Evolutionary conservation across 2,888 invertebrate genomes (phyloP), one percentile per base, ranked within the genome.

Genomic region (Ectropis crepuscularia): DNA sequence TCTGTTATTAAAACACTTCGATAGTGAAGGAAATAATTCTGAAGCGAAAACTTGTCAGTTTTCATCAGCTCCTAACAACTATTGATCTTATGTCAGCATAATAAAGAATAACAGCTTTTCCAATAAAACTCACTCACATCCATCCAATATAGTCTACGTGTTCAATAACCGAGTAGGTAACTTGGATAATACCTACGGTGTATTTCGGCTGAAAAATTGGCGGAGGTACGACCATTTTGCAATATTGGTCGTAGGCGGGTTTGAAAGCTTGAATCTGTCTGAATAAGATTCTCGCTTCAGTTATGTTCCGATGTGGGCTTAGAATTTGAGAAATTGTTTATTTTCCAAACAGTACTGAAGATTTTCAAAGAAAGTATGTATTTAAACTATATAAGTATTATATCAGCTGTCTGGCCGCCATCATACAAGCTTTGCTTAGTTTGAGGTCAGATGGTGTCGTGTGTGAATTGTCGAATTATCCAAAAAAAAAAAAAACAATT

Each of bases 171-270:
- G 62, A 53, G 63, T n/a, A n/a, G n/a, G n/a, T 61, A 53, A 58
- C 61, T 63, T 63, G 58, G 63, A 63, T 63, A 65, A 61, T 63
- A 63, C 64, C 65, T 45, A n/a, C 12, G 11, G 11, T 45, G 45
- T 16, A 16, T 45, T 16, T 16, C 47, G 11, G 12, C 47, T 5
- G 11, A 47, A 47, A 45, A 47, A 47, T 4, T 28, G 54, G 39
- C 46, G 47, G 5, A 55, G 55, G 41, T 55, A 16, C 12, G 66
- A 63, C 53, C 66, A 59, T 69, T 65, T 63, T 57, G 63, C 38
- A 64, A 67, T 69, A 63, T 66, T 53, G 61, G 59, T 8, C 53
- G 61, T 51, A 53, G 58, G 49, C 61, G 42, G 57, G 16, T 38
- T n/a, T 55, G 47, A 55, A 55, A 41, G 39, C 47, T 38, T 41